phyloP scores from a whole-genome alignment of 2,797 vertebrate species.

The Chaenodraco wilsoni region DNA sequence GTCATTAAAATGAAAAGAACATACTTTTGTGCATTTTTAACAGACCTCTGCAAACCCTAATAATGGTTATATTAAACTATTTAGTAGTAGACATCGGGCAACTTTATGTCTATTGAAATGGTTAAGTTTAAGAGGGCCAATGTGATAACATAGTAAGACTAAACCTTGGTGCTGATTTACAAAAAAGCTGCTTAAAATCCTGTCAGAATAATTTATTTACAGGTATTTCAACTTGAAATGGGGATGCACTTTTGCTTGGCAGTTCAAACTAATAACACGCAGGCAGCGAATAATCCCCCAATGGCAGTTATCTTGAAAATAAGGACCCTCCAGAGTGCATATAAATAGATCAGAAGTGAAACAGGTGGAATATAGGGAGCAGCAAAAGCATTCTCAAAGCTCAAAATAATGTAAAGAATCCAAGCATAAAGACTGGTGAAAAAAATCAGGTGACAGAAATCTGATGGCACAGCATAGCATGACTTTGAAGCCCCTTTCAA shows the following conservation, averaged over 20 bases:
- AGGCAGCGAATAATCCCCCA: slow-evolving; percentile 3
- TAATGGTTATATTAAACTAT: too few species aligned
- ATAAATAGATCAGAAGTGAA: slow-evolving; percentile 1
- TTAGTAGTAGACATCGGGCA: too few species aligned
- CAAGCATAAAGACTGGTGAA: slow-evolving; percentile 10
- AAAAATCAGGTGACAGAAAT: slow-evolving; percentile 27
- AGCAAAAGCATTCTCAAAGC: not conserved
- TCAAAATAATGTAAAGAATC: not conserved
- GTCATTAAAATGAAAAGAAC: too few species aligned
- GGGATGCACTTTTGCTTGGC: not conserved
- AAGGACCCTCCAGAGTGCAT: not conserved
- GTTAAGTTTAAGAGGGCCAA: too few species aligned
- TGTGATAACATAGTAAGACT: too few species aligned
- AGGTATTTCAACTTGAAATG: slow-evolving; percentile 2
- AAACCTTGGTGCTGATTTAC: too few species aligned
- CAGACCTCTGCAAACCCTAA: too few species aligned
- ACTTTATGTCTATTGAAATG: too few species aligned
- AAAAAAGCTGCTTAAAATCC: too few species aligned
- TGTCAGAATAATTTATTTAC: not conserved
- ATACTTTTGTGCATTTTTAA: too few species aligned
- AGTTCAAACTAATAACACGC: slow-evolving; percentile 2
- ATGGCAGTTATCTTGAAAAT: slow-evolving; percentile 12
- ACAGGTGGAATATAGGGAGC: slow-evolving; percentile 7
- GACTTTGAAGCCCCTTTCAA: slow-evolving; percentile 33
- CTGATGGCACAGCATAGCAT: slow-evolving; percentile 30